phyloP scores from a whole-genome alignment of 2,888 invertebrate genomes.

The Blastobasis adustella region DNA sequence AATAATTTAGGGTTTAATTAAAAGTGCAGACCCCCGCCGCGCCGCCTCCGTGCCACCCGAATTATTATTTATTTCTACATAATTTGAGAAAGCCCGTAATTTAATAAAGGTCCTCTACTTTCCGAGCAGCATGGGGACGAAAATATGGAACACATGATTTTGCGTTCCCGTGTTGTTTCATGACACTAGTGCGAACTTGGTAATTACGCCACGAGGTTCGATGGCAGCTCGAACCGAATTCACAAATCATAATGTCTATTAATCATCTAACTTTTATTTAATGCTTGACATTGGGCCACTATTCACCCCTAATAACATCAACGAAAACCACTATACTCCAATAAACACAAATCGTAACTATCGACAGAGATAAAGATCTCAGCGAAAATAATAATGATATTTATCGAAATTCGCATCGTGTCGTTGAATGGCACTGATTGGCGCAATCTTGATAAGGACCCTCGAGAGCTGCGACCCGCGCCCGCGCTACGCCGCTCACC shows the following conservation, averaged over 20 bases:
- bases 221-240: too few species aligned
- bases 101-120: conserved; percentile 53
- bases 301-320: too few species aligned
- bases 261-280: too few species aligned
- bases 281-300: too few species aligned
- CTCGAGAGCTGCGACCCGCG: conserved; percentile 15
- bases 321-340: neutral
- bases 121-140: conserved; percentile 5
- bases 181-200: too few species aligned
- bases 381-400: too few species aligned
- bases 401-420: too few species aligned
- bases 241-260: too few species aligned
- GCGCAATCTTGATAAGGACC: conserved; percentile 55
- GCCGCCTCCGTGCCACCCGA: conserved; percentile 44
- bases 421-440: conserved; percentile 54
- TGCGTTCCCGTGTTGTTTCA: too few species aligned
- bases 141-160: conserved; percentile 1
- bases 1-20: conserved; percentile 75
- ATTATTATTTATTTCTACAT: conserved; percentile 63
- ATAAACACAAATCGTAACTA: neutral
- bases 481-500: too few species aligned
- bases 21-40: conserved; percentile 66
- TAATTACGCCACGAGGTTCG: too few species aligned
- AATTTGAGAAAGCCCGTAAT: conserved; percentile 69
- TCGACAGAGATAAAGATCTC: neutral